phyloP scores from a whole-genome alignment of 1,140 invertebrate genomes.

The Cherax quadricarinatus region DNA sequence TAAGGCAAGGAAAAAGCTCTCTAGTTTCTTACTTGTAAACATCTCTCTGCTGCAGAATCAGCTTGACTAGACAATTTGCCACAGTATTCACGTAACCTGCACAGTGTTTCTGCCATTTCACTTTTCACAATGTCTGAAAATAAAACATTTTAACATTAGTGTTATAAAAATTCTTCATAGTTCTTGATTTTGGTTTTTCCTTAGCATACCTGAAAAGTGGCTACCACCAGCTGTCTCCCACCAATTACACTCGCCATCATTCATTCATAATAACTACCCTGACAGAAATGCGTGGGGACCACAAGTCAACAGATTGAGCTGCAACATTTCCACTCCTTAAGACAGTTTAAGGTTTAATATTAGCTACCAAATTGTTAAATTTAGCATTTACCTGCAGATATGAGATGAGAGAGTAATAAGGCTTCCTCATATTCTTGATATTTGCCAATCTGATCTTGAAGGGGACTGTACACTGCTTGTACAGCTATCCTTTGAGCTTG shows the following conservation, averaged over 20 bases:
- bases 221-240: too few species aligned
- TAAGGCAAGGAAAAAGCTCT: not conserved
- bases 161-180: too few species aligned
- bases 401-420: conserved; percentile 48
- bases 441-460: conserved; percentile 42
- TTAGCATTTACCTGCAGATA: conserved; percentile 54
- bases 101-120: conserved; percentile 47
- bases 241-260: too few species aligned
- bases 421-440: conserved; percentile 63
- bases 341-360: too few species aligned
- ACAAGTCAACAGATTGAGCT: too few species aligned
- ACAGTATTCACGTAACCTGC: conserved; percentile 52
- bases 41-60: conserved; percentile 50
- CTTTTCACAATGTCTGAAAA: conserved; percentile 59
- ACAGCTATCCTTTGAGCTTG: conserved; percentile 43
- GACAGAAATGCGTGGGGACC: too few species aligned
- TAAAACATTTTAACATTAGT: not conserved
- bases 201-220: too few species aligned
- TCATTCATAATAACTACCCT: too few species aligned
- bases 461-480: conserved; percentile 32
- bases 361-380: not conserved
- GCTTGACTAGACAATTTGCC: conserved; percentile 48
- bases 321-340: too few species aligned
- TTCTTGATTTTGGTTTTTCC: too few species aligned
- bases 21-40: conserved; percentile 37